Evolutionary conservation across 2,888 invertebrate species (phyloP).

Genomic region (Acleris literana): DNA sequence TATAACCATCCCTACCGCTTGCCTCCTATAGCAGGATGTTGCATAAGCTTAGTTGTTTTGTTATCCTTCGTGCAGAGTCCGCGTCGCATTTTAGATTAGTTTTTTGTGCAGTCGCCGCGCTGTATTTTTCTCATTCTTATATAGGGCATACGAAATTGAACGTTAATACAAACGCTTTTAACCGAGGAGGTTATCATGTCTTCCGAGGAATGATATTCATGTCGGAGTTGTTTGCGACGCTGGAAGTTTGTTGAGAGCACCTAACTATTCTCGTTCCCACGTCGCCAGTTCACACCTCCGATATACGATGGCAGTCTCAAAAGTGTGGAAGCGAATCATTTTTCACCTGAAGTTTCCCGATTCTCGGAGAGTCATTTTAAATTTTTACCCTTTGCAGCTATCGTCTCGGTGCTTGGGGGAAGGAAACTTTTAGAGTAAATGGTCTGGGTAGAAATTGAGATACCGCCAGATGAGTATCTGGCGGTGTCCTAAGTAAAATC

Average conservation of each 20-base stretch:
- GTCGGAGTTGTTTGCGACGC: constrained; percentile 50
- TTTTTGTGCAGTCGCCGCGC: constrained; percentile 65
- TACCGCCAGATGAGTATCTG: constrained; percentile 48
- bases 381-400: constrained; percentile 54
- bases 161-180: constrained; percentile 53
- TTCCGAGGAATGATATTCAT: constrained; percentile 44
- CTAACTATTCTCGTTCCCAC: constrained; percentile 64
- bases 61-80: constrained; percentile 69
- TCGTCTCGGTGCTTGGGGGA: constrained; percentile 52
- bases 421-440: constrained; percentile 71
- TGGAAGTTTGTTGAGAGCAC: constrained; percentile 62
- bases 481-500: constrained; percentile 44
- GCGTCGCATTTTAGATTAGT: constrained; percentile 78
- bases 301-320: constrained; percentile 46
- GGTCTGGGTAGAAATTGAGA: constrained; percentile 65
- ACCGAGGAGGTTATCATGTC: constrained; percentile 21
- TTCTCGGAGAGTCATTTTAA: constrained; percentile 58
- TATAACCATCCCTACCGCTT: constrained; percentile 73
- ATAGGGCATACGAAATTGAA: constrained; percentile 57
- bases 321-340: constrained; percentile 64
- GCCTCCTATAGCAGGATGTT: constrained; percentile 77
- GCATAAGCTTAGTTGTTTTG: constrained; percentile 82
- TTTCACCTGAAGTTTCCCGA: constrained; percentile 63
- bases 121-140: constrained; percentile 53
- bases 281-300: constrained; percentile 54